Base-by-base conservation (phyloP, 2,113 vertebrate species). In the Procavia capensis region DNA sequence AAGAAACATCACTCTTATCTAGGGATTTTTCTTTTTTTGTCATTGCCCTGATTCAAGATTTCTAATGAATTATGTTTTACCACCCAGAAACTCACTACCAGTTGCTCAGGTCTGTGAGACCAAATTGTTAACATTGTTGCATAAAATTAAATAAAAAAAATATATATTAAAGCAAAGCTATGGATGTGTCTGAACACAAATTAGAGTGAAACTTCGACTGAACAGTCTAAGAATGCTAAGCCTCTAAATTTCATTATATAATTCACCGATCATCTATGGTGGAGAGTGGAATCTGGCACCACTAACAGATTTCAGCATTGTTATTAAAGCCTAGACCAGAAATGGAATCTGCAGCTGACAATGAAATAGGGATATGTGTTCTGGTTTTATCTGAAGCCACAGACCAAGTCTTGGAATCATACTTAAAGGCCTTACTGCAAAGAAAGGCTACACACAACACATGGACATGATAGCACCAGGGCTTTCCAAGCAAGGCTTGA, bases 111-210 rank as follows among this genome's bases (percentile, higher is more conserved):
- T 95, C 94, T 92, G 84, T 90, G 82, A 95, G 78, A 82, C 82
- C 41, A 93, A 83, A 83, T 94, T 94, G 78, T 95, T 93, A 97
- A 79, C 85, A 96, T 96, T 66, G 75, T 27, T 85, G 72, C 72
- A 93, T 72, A 87, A 96, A 97, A 93, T 95, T 74, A 93, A 91
- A 94, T 95, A 91, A 74, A 47, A 91, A 96, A 96, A 93, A 97
- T 45, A 93, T 88, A 96, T 96, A 97, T 95, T 95, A 95, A 97
- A 82, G 93, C 96, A 96, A 93, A 95, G 74, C 61, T 95, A 88
- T 92, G 94, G 94, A 88, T 96, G 90, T 88, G 74, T 64, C 68
- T 84, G 88, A 90, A 82, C 74, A 83, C 88, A 88, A 93, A 95
- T 93, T 81, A 85, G 34, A 74, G 83, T 84, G 86, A 80, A 94